Evolutionary conservation across 2,888 invertebrate species (phyloP), one percentile per base, ranked within the genome.

Genomic region (Nesidiocoris tenuis): DNA sequence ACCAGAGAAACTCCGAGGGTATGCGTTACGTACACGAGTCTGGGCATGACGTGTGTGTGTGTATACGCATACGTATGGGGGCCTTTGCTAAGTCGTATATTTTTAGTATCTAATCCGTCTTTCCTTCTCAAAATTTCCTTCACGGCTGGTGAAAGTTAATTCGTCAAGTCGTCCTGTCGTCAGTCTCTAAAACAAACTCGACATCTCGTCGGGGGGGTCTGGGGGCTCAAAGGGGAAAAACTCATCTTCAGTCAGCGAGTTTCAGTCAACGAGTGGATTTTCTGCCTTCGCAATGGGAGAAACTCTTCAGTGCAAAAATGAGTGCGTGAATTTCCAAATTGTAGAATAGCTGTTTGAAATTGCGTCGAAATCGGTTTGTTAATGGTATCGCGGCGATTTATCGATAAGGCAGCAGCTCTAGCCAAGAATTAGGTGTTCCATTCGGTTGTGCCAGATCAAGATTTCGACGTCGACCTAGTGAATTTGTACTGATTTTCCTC

Each of bases 71-170:
- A n/a, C n/a, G n/a, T n/a, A n/a, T n/a, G n/a, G 12, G 12, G 39
- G 39, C 39, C 12, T 39, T 39, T 72, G 61, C 54, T 72, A 54
- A 61, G 72, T 24, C 63, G 61, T 25, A 72, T 72, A 72, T 72
- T 72, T 72, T 72, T 72, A 72, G 72, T 19, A 9, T 61, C 61
- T 57, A 23, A 72, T 72, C 22, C 72, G 72, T 72, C 72, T 72
- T 61, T 72, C 57, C 57, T 59, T 61, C 61, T 72, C 54, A 72
- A 21, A 61, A n/a, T 61, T 72, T 72, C 39, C 55, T 72, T 21
- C 72, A 72, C 72, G 72, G 72, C 21, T 39, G 63, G 72, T 72
- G 72, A 72, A 72, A 72, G 72, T 72, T 61, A 72, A 72, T 72
- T 72, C 61, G 39, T 72, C 72, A 54, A 18, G 25, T 39, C 39